Percentiles rank a stretch among this genome's conserved stretches.
Conservation (phyloP, 2,888 invertebrate species). For the Platycheirus rosarum region DNA sequence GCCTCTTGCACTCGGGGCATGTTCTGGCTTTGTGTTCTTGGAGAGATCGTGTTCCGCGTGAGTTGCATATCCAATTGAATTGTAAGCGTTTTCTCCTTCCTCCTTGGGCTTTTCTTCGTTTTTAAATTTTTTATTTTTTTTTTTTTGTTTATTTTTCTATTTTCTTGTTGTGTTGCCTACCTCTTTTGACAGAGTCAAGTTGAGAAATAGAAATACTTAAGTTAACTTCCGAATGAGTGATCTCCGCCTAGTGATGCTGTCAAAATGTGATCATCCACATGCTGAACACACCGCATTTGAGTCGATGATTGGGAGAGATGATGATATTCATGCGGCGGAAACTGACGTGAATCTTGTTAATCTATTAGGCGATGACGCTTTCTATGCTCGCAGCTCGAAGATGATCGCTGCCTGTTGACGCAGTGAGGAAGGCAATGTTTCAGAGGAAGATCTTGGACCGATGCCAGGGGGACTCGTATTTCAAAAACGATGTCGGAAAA, state of each 20-base stretch:
- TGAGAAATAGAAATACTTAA: constrained; percentile 1
- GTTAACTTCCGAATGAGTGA: constrained; percentile 48
- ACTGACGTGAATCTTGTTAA: constrained; percentile 45
- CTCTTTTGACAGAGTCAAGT: constrained; percentile 14
- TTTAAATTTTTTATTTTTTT: neutral
- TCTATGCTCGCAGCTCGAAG: constrained; percentile 21
- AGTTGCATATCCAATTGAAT: constrained; percentile 73
- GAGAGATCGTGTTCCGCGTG: constrained; percentile 70
- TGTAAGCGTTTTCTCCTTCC: constrained; percentile 58
- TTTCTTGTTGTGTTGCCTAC: too few species aligned
- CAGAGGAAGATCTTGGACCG: constrained; percentile 38
- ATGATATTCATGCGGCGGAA: constrained; percentile 24
- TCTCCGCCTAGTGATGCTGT: constrained; percentile 61
- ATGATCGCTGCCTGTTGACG: constrained; percentile 50
- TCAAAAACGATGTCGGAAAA: constrained; percentile 62
- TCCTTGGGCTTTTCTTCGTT: constrained; percentile 4
- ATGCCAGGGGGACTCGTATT: constrained; percentile 60
- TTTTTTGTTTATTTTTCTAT: neutral
- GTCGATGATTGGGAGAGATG: neutral
- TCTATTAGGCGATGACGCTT: constrained; percentile 56
- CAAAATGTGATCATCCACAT: constrained; percentile 50
- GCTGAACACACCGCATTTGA: constrained; percentile 7
- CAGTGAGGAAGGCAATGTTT: neutral
- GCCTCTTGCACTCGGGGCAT: constrained; percentile 68
- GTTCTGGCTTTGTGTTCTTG: constrained; percentile 58